phyloP scores from a whole-genome alignment of 2,888 invertebrate species.

The Eilema griseolum region DNA sequence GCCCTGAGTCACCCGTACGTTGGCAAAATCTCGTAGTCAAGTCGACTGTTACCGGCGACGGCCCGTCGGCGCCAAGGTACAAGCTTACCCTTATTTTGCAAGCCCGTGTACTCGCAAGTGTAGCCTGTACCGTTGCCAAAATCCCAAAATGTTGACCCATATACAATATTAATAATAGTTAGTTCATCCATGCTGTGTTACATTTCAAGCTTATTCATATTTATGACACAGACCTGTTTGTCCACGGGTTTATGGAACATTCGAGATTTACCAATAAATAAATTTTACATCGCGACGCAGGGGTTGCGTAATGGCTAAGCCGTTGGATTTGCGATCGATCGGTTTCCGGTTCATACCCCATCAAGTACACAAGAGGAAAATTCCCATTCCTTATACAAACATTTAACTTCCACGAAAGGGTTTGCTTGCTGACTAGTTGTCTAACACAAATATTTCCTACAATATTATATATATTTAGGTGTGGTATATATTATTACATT shows the following conservation, averaged over 20 bases:
- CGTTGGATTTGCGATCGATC: conserved; percentile 2
- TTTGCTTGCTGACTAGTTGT: background rate
- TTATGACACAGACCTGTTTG: conserved; percentile 10
- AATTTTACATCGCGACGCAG: background rate
- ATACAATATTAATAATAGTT: conserved; percentile 39
- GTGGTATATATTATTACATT: too few relatives aligned
- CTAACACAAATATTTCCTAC: too few relatives aligned
- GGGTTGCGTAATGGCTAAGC: background rate
- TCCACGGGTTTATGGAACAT: conserved; percentile 8
- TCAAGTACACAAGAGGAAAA: background rate
- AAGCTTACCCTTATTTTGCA: conserved; percentile 60
- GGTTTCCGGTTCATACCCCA: background rate
- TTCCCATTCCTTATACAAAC: background rate
- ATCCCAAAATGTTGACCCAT: conserved; percentile 38
- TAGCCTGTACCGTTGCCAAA: conserved; percentile 66
- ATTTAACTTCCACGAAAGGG: background rate
- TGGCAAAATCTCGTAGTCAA: conserved; percentile 61
- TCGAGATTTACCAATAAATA: background rate
- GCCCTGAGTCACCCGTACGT: conserved; percentile 58
- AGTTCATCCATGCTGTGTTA: conserved; percentile 14
- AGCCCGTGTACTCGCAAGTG: conserved; percentile 54
- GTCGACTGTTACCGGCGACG: conserved; percentile 29
- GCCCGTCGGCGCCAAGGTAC: conserved; percentile 49
- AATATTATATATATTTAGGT: too few relatives aligned
- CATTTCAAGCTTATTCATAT: conserved; percentile 26